Conservation (phyloP, 2,888 invertebrate species). For the Eupithecia vulgata region DNA sequence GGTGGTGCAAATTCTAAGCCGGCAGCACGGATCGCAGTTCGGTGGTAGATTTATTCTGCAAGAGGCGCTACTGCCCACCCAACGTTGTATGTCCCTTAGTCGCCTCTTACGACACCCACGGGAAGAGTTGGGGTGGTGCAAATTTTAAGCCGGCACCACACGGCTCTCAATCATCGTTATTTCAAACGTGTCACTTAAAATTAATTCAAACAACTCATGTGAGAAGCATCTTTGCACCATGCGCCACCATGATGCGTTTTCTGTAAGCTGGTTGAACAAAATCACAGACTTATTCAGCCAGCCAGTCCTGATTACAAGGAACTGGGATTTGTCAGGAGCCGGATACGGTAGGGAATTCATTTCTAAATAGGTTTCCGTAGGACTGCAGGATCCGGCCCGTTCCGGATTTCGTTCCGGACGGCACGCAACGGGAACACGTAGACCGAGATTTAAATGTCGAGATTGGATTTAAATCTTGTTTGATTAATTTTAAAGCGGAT, state of each 20-base stretch:
- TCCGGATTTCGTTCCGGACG: conserved; percentile 60
- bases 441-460: conserved; percentile 35
- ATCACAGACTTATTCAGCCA: background rate
- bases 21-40: too few species aligned
- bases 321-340: conserved; percentile 77
- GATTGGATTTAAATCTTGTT: background rate
- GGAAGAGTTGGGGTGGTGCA: too few species aligned
- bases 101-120: too few species aligned
- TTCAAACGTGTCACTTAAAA: too few species aligned
- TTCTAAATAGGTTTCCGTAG: conserved; percentile 82
- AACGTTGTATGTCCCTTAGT: too few species aligned
- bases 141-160: too few species aligned
- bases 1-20: too few species aligned
- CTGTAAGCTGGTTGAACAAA: background rate
- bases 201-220: background rate
- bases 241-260: background rate
- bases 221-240: background rate
- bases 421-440: conserved; percentile 70
- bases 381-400: conserved; percentile 69
- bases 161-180: too few species aligned
- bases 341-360: conserved; percentile 82
- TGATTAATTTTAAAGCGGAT: background rate
- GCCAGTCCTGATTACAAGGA: conserved; percentile 62
- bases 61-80: too few species aligned
- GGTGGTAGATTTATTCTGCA: too few species aligned